Evolutionary conservation across 2,113 vertebrate species (phyloP).

Genomic region (Colossoma macropomum): DNA sequence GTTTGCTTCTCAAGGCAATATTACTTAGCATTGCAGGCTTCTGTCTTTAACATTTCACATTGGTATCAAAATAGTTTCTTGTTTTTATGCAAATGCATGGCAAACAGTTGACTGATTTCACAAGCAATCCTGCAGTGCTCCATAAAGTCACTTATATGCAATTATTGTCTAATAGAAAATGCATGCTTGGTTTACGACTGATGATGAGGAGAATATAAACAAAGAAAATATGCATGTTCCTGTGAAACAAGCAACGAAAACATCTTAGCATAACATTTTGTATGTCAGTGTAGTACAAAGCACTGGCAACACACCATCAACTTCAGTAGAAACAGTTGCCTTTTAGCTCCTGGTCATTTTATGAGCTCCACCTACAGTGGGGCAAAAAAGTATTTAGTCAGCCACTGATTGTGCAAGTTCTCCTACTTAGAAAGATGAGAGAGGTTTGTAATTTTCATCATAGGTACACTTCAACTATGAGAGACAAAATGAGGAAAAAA

Average conservation of each 20-base stretch:
- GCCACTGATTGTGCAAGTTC: no score
- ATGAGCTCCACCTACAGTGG: no score
- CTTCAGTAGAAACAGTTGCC: background rate
- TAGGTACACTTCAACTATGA: no score
- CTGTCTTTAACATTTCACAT: conserved; percentile 27
- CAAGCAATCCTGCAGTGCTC: background rate
- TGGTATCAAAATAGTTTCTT: conserved; percentile 20
- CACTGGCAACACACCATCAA: background rate
- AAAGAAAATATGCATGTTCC: background rate
- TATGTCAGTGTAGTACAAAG: background rate
- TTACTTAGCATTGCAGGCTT: background rate
- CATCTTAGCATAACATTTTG: background rate
- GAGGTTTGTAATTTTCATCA: no score
- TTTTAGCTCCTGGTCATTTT: background rate
- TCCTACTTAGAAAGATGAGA: no score
- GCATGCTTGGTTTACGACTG: conserved; percentile 1
- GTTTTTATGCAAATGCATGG: conserved; percentile 32
- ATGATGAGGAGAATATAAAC: conserved; percentile 15
- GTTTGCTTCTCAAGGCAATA: conserved; percentile 25
- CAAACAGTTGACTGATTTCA: conserved; percentile 17
- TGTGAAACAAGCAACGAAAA: background rate
- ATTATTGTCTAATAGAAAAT: conserved; percentile 22
- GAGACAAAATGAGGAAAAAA: no score
- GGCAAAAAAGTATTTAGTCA: no score
- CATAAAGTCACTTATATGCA: background rate